Percentiles rank a stretch among this genome's conserved stretches.
Evolutionary conservation across 2,797 vertebrate genomes (phyloP).

Genomic region (Fringilla coelebs): DNA sequence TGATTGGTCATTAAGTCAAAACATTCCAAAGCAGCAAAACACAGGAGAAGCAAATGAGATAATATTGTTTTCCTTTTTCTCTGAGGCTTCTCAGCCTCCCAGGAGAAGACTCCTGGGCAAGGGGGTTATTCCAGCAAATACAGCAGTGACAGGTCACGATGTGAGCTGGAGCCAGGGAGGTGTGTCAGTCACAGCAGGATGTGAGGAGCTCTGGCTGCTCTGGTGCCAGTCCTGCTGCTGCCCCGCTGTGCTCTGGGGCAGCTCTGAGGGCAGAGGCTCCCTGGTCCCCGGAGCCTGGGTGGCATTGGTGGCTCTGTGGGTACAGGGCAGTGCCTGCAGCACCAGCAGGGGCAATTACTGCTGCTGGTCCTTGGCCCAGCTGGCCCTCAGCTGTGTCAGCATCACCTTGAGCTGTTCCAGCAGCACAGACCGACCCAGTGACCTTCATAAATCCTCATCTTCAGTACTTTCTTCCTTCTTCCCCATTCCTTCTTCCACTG

Average conservation of each 20-base stretch:
- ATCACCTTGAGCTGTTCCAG: background rate
- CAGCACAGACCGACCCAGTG: background rate
- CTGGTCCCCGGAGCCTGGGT: background rate
- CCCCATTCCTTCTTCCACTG: background rate
- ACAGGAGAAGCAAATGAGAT: too few relatives aligned
- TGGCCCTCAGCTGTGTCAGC: background rate
- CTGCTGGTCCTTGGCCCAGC: background rate
- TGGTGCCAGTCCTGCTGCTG: background rate
- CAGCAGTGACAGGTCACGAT: rapidly evolving
- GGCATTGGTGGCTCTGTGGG: background rate
- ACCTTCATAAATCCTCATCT: background rate
- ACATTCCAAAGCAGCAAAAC: too few relatives aligned
- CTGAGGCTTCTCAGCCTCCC: too few relatives aligned
- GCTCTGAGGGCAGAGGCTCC: background rate
- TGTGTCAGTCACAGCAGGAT: background rate
- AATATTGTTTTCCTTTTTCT: too few relatives aligned
- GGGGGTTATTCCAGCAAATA: too few relatives aligned
- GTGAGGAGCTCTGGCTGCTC: background rate
- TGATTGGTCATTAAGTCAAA: too few relatives aligned
- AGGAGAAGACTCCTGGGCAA: too few relatives aligned
- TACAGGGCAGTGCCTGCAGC: background rate
- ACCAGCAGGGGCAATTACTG: background rate
- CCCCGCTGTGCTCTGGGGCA: background rate
- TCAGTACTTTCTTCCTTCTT: background rate
- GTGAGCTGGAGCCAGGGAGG: background rate